Conservation (phyloP, 2,888 invertebrate species). For the Theodoxus fluviatilis region DNA sequence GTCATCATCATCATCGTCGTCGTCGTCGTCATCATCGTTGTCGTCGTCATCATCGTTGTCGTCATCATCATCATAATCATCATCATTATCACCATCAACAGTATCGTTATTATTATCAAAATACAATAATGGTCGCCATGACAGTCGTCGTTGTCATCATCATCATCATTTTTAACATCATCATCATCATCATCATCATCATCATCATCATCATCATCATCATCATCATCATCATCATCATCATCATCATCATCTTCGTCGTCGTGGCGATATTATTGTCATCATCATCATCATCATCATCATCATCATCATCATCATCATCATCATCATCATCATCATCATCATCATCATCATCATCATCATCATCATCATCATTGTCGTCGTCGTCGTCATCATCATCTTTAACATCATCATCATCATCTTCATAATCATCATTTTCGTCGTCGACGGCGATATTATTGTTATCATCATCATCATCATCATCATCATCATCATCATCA, state of each 20-base stretch:
- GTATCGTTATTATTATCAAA: slow-evolving; percentile 7
- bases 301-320: neutral
- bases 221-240: neutral
- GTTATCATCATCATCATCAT: no score
- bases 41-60: neutral
- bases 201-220: neutral
- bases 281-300: neutral
- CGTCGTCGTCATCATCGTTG: neutral
- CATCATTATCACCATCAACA: neutral
- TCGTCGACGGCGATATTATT: no score
- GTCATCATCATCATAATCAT: neutral
- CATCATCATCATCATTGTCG: neutral
- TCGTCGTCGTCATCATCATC: neutral
- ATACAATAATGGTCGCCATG: neutral
- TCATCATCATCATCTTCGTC: neutral
- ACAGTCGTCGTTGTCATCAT: neutral
- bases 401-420: neutral
- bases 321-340: neutral
- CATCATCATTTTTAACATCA: neutral
- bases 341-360: slow-evolving; percentile 8
- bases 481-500: neutral
- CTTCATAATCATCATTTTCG: neutral
- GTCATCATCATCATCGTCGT: neutral
- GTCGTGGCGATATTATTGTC: neutral
- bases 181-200: neutral